These are phyloP conservation scores for Leptodon cayanensis DNA, from an alignment of 2,797 vertebrate species.

Conservation along the genomic window DNA sequence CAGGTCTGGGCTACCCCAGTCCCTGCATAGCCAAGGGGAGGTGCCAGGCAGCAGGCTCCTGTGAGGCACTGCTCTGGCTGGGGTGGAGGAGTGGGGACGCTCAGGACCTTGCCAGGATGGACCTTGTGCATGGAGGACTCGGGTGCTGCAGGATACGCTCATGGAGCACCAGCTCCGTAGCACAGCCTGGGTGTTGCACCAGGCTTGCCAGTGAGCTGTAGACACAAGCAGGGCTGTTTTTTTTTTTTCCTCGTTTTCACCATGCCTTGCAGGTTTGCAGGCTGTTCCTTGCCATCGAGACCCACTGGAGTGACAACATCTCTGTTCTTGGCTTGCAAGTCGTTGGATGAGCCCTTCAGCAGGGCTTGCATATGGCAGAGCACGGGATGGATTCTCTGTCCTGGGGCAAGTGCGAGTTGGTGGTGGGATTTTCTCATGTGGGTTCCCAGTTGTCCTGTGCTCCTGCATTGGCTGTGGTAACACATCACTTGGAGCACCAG, in stretches of 20 bases:
- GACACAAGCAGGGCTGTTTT: not conserved
- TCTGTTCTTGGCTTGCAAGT: not conserved
- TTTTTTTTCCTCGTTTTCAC: not conserved
- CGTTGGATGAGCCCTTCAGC: rapidly evolving
- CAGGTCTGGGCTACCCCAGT: not conserved
- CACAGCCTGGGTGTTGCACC: not conserved
- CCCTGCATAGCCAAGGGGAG: not conserved
- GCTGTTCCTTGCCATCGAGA: not conserved
- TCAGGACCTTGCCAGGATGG: not conserved
- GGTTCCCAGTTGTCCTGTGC: not conserved
- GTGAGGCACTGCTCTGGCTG: not conserved
- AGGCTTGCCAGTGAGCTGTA: not conserved
- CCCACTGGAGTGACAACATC: not conserved
- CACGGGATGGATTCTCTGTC: not conserved
- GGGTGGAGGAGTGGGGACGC: not conserved
- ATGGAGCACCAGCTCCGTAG: not conserved
- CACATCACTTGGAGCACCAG: not conserved
- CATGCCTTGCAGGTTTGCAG: not conserved
- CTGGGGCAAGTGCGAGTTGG: rapidly evolving
- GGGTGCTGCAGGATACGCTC: not conserved
- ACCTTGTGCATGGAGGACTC: not conserved
- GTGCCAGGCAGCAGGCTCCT: not conserved
- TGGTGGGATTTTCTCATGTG: not conserved
- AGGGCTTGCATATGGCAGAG: not conserved
- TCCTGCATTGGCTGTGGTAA: not conserved